phyloP scores from a whole-genome alignment of 1,140 invertebrate genomes.

The Ptiloglossa arizonensis region DNA sequence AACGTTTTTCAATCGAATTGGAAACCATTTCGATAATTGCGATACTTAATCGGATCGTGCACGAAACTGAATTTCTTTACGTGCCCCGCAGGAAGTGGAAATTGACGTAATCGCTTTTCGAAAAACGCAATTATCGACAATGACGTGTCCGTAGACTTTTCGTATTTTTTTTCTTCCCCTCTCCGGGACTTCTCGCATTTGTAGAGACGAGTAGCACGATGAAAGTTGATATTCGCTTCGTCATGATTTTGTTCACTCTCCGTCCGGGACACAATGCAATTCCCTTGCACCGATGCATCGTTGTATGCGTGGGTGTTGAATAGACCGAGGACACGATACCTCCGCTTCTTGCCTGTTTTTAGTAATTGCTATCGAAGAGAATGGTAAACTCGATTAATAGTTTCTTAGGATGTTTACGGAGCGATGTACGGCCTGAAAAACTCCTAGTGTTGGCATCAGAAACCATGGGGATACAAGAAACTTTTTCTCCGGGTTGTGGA shows the following conservation, averaged over 20 bases:
- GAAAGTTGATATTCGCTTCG: slow-evolving; percentile 70
- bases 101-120: neutral
- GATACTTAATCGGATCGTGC: neutral
- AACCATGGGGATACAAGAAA: neutral
- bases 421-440: no score
- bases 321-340: neutral
- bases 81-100: neutral
- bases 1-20: neutral
- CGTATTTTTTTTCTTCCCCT: slow-evolving; percentile 31
- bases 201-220: slow-evolving; percentile 42
- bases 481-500: no score
- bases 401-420: neutral
- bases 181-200: slow-evolving; percentile 42
- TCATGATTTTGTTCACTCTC: slow-evolving; percentile 78
- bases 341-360: neutral
- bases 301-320: slow-evolving; percentile 12
- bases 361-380: slow-evolving; percentile 15
- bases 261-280: slow-evolving; percentile 64
- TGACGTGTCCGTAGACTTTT: neutral
- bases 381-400: neutral
- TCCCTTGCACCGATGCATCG: no score
- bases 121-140: slow-evolving; percentile 24
- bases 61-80: no score
- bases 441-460: neutral
- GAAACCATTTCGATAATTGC: neutral